Conservation (phyloP, 2,888 invertebrate genomes). For the Pharmacophagus antenor region DNA sequence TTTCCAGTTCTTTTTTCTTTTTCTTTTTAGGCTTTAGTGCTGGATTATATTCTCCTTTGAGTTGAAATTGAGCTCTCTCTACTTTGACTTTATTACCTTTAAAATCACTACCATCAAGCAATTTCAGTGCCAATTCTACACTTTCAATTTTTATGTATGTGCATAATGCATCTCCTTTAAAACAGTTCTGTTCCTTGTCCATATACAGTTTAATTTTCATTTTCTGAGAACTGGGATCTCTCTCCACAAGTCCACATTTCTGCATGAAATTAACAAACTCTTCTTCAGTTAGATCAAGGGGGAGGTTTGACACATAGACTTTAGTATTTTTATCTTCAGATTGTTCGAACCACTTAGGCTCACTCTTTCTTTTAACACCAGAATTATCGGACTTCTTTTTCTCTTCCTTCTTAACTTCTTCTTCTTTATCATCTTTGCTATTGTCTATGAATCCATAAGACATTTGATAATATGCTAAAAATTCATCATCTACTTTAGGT, state of each 20-base stretch:
- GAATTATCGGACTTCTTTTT: constrained; percentile 65
- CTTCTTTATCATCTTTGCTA: constrained; percentile 53
- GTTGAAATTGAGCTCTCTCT: constrained; percentile 95
- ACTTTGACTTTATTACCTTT: constrained; percentile 92
- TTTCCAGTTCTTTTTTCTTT: constrained; percentile 93
- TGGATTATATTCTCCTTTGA: constrained; percentile 97
- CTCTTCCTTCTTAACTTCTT: constrained; percentile 54
- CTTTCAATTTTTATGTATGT: constrained; percentile 98
- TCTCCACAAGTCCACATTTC: constrained; percentile 97
- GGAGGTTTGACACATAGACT: constrained; percentile 97
- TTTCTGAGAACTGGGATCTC: constrained; percentile 88
- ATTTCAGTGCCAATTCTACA: constrained; percentile 93
- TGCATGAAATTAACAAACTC: constrained; percentile 95
- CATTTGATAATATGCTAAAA: constrained; percentile 97
- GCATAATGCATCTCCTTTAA: constrained; percentile 98
- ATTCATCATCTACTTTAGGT: constrained; percentile 97
- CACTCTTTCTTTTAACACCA: constrained; percentile 78
- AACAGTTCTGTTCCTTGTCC: constrained; percentile 86
- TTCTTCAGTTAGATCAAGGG: constrained; percentile 92
- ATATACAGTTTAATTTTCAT: constrained; percentile 96
- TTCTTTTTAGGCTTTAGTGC: constrained; percentile 94
- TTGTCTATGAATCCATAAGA: constrained; percentile 92
- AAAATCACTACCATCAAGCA: constrained; percentile 92
- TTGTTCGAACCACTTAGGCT: constrained; percentile 94
- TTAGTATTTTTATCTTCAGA: constrained; percentile 92